phyloP scores from a whole-genome alignment of 2,797 vertebrate species.

The Neosilurus hyrtlii region DNA sequence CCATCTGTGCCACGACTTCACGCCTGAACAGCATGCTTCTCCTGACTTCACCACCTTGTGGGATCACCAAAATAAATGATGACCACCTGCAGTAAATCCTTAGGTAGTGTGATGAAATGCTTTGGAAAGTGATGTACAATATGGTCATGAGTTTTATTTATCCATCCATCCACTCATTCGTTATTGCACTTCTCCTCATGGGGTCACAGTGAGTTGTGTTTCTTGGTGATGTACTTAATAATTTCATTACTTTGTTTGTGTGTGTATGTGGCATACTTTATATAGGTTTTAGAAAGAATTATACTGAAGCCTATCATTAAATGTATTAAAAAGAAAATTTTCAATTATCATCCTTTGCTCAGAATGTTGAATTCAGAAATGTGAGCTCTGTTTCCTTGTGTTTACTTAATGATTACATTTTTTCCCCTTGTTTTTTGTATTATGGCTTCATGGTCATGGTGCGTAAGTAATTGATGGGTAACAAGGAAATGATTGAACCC shows the following conservation, averaged over 20 bases:
- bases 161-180: not conserved
- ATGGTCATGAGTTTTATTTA: not conserved
- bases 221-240: not conserved
- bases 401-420: not conserved
- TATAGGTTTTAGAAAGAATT: not conserved
- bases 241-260: not conserved
- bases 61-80: conserved; percentile 27
- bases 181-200: not conserved
- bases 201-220: not conserved
- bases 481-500: not conserved
- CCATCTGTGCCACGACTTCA: conserved; percentile 50
- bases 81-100: conserved; percentile 13
- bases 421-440: not conserved
- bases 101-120: conserved; percentile 18
- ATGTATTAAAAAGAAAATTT: too few species aligned
- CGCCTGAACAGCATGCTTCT: conserved; percentile 20
- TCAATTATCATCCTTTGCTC: not conserved
- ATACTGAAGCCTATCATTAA: not conserved
- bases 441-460: not conserved
- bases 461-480: not conserved
- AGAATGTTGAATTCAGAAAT: not conserved
- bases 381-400: not conserved
- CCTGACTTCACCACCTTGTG: conserved; percentile 26
- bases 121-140: conserved; percentile 11
- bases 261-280: too few species aligned